These are phyloP conservation scores for Tiliacea citrago DNA, from an alignment of 2,888 invertebrate genomes.

Conservation along the genomic window DNA sequence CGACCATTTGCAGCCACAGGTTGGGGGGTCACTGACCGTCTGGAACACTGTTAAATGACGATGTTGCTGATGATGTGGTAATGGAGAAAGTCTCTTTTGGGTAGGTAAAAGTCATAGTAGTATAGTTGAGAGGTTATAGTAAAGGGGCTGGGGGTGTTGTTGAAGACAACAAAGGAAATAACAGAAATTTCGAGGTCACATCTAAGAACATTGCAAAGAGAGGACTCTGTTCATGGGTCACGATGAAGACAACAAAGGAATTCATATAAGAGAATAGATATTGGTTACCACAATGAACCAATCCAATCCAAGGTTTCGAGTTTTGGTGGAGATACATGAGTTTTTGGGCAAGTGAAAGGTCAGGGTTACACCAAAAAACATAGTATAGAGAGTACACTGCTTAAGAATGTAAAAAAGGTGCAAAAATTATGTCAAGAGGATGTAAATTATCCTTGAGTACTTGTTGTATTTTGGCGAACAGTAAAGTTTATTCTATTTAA, in stretches of 20 bases:
- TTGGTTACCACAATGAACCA: too few relatives aligned
- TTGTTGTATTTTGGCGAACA: too few relatives aligned
- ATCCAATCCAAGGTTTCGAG: neutral
- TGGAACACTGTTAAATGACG: constrained; percentile 12
- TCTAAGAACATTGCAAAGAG: neutral
- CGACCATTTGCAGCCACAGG: constrained; percentile 49
- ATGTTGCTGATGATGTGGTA: constrained; percentile 4
- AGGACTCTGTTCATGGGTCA: neutral
- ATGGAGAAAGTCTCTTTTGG: neutral
- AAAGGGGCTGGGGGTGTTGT: neutral
- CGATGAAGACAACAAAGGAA: constrained; percentile 10
- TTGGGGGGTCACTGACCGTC: constrained; percentile 61
- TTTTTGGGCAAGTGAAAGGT: neutral
- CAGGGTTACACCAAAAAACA: neutral
- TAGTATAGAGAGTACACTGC: neutral
- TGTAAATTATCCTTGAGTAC: too few relatives aligned
- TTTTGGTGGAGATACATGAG: neutral
- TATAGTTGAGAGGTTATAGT: neutral
- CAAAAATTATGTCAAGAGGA: too few relatives aligned
- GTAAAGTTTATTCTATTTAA: too few relatives aligned
- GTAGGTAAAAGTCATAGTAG: constrained; percentile 1
- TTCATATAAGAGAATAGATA: too few relatives aligned
- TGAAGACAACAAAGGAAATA: constrained; percentile 20
- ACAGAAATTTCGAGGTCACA: neutral
- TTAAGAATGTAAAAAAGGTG: neutral